Base-by-base conservation (phyloP, 2,113 vertebrate species). In the Arizona elegans region DNA sequence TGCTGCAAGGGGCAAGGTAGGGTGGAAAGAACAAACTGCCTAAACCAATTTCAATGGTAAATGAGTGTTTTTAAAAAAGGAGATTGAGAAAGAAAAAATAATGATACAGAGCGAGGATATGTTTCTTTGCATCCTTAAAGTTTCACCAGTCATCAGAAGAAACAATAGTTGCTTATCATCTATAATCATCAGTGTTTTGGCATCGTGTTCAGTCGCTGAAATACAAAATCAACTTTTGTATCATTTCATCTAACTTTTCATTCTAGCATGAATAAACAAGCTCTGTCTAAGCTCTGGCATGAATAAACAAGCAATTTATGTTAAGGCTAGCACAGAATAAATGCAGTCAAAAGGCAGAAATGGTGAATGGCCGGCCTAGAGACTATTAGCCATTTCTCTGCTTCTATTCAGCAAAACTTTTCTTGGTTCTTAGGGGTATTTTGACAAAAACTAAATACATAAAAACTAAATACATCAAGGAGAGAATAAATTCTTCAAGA, bases 321-420 rank as follows among this genome's bases (percentile, higher is more conserved):
- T 50, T 92, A 47, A 75, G 50, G 17, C 47, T 50, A 59, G 52
- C 1, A 3, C 0, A 0, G 17, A 0, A 0, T 54, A 92, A 95
- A 43, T 21, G 8, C 11, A 53, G 0, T 50, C 52, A 8, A 26
- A 43, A 75, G 53, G 75, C 29, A 91, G n/a, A 92, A 90, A 23
- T 5, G 89, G 75, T 94, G 8, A 59, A 26, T n/a, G 1, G 1
- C 47, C 52, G n/a, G 7, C 19, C 11, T n/a, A 65, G 5, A 52
- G 86, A 47, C 70, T 24, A 75, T 62, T 86, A 12, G 9, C 2
- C n/a, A 52, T 12, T 87, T 38, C 23, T 21, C 47, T 38, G 24
- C 3, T 88, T 52, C 15, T 24, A 17, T 93, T 53, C 47, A 50
- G 23, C 59, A 8, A 50, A 24, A 26, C 33, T 5, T 2, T 38